These are phyloP conservation scores for Dendroctonus valens DNA, from an alignment of 1,140 invertebrate species.

Conservation along the genomic window DNA sequence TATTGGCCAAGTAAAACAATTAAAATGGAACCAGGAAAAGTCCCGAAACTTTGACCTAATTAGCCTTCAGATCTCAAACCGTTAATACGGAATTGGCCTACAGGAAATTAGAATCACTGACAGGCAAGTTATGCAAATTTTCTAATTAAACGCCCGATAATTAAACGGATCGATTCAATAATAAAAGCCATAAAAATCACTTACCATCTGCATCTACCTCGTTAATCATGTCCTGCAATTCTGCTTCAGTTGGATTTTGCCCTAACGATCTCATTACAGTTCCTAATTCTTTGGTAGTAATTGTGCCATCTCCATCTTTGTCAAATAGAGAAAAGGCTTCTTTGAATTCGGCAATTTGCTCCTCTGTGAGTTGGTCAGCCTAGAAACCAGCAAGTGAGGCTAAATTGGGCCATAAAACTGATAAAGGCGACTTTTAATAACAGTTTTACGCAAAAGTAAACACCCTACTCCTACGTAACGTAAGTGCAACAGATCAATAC, in stretches of 20 bases:
- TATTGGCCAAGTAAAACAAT: too few species aligned
- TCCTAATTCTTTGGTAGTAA: constrained; percentile 99
- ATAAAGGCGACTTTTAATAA: constrained; percentile 7
- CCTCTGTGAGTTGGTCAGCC: constrained; percentile 97
- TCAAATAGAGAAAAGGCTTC: constrained; percentile 99
- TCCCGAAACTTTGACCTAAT: too few species aligned
- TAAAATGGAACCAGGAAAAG: too few species aligned
- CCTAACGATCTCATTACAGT: constrained; percentile 98
- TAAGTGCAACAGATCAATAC: constrained; percentile 44
- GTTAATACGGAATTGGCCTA: background rate
- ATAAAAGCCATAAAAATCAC: constrained; percentile 45
- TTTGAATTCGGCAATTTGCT: constrained; percentile 99
- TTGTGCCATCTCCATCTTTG: constrained; percentile 99
- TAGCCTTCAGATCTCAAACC: too few species aligned
- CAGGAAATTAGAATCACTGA: constrained; percentile 23
- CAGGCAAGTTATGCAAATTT: constrained; percentile 18
- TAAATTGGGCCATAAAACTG: background rate
- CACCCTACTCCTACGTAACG: constrained; percentile 28
- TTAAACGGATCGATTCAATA: background rate
- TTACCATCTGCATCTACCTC: constrained; percentile 99
- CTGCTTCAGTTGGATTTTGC: constrained; percentile 99
- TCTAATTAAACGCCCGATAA: constrained; percentile 17
- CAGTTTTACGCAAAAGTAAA: constrained; percentile 35
- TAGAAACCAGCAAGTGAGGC: constrained; percentile 50
- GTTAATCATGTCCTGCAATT: constrained; percentile 99